These are phyloP conservation scores for Morinoia aosen DNA, from an alignment of 2,888 invertebrate genomes.

Conservation along the genomic window DNA sequence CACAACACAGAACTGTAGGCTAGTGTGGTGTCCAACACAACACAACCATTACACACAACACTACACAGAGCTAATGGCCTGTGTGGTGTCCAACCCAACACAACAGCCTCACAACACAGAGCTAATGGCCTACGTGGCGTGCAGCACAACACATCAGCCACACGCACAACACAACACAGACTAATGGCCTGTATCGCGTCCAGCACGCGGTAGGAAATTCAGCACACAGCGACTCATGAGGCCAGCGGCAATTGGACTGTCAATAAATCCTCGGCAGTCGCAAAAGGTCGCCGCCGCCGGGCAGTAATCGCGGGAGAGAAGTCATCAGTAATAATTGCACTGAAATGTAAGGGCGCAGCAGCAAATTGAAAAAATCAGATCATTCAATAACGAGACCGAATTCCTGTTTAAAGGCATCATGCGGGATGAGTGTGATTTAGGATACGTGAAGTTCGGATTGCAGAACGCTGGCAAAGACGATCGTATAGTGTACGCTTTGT, in stretches of 20 bases:
- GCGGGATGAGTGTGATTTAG: no score
- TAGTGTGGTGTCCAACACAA: no score
- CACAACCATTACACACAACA: not conserved
- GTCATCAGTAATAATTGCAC: not conserved
- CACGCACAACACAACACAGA: not conserved
- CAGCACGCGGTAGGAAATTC: not conserved
- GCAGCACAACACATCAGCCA: not conserved
- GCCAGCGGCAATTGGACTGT: not conserved
- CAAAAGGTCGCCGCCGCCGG: not conserved
- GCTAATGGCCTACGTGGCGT: not conserved
- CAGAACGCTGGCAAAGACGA: no score
- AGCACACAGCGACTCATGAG: not conserved
- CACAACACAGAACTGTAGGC: not conserved
- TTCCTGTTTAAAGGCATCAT: no score
- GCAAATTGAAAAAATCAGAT: no score
- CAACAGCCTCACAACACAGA: not conserved
- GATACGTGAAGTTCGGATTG: no score
- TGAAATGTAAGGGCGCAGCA: not conserved
- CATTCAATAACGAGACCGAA: no score
- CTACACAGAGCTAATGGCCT: not conserved
- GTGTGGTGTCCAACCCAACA: not conserved
- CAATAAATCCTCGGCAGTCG: not conserved
- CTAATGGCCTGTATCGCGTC: not conserved
- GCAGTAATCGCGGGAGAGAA: not conserved
- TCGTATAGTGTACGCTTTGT: no score